Evolutionary conservation across 2,888 invertebrate genomes (phyloP), one percentile per base, ranked within the genome.

Genomic region (Cabera pusaria): DNA sequence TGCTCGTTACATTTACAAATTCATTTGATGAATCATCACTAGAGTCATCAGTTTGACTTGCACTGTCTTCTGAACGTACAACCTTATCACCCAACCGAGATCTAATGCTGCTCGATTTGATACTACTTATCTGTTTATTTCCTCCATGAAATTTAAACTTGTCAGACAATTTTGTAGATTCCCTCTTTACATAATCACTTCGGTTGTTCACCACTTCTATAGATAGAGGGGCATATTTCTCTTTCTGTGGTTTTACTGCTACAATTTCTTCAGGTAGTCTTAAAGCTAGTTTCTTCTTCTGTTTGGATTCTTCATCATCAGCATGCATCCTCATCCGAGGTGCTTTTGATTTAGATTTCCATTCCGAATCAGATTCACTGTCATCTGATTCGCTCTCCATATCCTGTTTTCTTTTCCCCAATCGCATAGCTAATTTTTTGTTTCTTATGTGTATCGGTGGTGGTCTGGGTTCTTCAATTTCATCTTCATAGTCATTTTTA

Each of bases 281-380:
- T 37, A 38, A 53, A 44, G 43, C 33, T 48, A 59, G 64, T 56
- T 56, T 75, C 56, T 57, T 80, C 58, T 74, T 82, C 52, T 63
- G 77, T 63, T 91, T 93, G 36, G 92, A 91, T 72, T 95, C 95
- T 75, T 95, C 94, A 65, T 96, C 96, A 76, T 96, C 96, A n/a
- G 96, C 96, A 73, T 94, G 95, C 96, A 96, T 96, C 58, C 95
- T 87, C 95, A 96, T 95, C 59, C 94, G 83, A 4, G 94, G 93
- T 25, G 91, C 77, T 79, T 94, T 94, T 28, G 90, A 91, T 60
- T 91, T 91, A 40, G 81, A 88, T 56, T 88, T 89, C 92, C 91
- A 91, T 54, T 90, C 90, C 5, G 87, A 80, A 49, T 91, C 91
- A 38, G 91, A 90, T 46, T 76, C 76, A 50, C 73, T 77, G 1